Evolutionary conservation across 1,140 invertebrate species (phyloP), one percentile per base, ranked within the genome.

Genomic region (Drepana arcuata): DNA sequence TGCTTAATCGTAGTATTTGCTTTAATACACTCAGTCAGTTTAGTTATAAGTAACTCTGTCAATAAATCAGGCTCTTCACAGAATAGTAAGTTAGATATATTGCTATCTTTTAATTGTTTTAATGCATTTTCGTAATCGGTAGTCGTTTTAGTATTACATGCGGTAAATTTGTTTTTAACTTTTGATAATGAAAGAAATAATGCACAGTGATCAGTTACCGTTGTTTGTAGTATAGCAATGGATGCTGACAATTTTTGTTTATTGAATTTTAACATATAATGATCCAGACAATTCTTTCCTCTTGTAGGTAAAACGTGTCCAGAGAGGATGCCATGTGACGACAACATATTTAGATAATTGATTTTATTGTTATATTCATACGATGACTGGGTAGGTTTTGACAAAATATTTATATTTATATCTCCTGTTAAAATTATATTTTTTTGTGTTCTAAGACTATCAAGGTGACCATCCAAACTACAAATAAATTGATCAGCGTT

Each of bases 221-320:
- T 25, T 2, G 24, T 25, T 10, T 29, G 27, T 14, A 29, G 12
- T 2, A 21, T 3, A 11, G 16, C 16, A 16, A 32, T 21, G 7
- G 30, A 14, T 4, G 27, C 37, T 23, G 34, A 21, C 18, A 21
- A n/a, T 21, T 38, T 39, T 26, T 41, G 34, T 18, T 31, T 31
- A 11, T 42, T 24, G 12, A 41, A 26, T 34, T 41, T 41, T 7
- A 38, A 2, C 26, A 48, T 38, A 3, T 14, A 34, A 13, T 48
- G 39, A 14, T 48, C 45, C n/a, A 48, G 13, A 28, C 45, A 42
- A 7, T 26, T 48, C 5, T 23, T 7, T 26, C 31, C 21, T 15
- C 39, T 28, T 2, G 45, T 48, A 1, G 34, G 45, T 21, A 42
- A 27, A 5, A 18, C 10, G 16, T 48, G 39, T 11, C 39, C 36